Percentiles rank a stretch among this genome's conserved stretches.
Evolutionary conservation across 2,797 vertebrate species (phyloP).

Genomic region (Acanthopagrus latus): DNA sequence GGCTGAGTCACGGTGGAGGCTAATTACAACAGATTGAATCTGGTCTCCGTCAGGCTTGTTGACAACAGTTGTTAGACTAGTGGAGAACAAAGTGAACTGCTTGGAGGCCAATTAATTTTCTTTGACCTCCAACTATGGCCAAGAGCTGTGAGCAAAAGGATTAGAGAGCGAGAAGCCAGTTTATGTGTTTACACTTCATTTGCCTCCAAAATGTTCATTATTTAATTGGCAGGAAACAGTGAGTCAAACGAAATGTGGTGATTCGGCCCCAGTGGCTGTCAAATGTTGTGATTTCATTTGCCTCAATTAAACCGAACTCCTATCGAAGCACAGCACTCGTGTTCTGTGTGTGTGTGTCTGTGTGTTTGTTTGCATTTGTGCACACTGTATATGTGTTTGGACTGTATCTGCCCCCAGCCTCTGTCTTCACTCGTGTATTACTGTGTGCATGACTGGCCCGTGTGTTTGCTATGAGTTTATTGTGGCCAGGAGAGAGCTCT

Average conservation of each 20-base stretch:
- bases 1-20: slow-evolving; percentile 35
- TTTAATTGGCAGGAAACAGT: slow-evolving; percentile 60
- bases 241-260: slow-evolving; percentile 51
- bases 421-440: slow-evolving; percentile 52
- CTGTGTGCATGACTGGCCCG: slow-evolving; percentile 44
- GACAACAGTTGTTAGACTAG: slow-evolving; percentile 47
- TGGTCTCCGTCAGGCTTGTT: slow-evolving; percentile 38
- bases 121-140: slow-evolving; percentile 51
- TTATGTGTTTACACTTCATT: slow-evolving; percentile 60
- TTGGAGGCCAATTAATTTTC: slow-evolving; percentile 48
- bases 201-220: slow-evolving; percentile 53
- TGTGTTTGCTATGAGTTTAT: slow-evolving; percentile 54
- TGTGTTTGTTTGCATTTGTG: slow-evolving; percentile 22
- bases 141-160: slow-evolving; percentile 43
- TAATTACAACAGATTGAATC: slow-evolving; percentile 62
- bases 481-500: slow-evolving; percentile 31
- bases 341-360: slow-evolving; percentile 12
- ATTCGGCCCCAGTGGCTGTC: slow-evolving; percentile 53
- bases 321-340: slow-evolving; percentile 43
- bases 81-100: slow-evolving; percentile 54
- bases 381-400: slow-evolving; percentile 26
- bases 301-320: slow-evolving; percentile 59
- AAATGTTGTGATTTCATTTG: slow-evolving; percentile 54
- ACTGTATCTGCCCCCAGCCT: slow-evolving; percentile 37
- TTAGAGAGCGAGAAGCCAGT: slow-evolving; percentile 42